Conservation (phyloP, 2,797 vertebrate species). For the Platyrinchus mystaceus region DNA sequence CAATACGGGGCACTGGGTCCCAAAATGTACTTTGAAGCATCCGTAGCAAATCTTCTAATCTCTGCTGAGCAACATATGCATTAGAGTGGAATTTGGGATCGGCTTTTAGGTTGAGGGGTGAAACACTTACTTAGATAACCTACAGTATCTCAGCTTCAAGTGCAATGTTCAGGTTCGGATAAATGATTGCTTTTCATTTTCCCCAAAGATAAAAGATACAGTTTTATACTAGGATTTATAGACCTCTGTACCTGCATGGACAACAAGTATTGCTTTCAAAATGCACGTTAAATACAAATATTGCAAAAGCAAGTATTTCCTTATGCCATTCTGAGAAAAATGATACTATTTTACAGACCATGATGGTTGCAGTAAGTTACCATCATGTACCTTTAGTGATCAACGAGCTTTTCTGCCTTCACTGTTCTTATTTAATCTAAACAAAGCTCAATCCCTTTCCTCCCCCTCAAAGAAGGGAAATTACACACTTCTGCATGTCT, state of each 20-base stretch:
- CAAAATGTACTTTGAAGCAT: conserved; percentile 37
- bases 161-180: conserved; percentile 18
- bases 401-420: neutral
- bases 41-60: conserved; percentile 43
- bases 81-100: conserved; percentile 35
- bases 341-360: neutral
- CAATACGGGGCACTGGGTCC: neutral
- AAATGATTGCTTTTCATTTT: conserved; percentile 53
- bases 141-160: conserved; percentile 13
- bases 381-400: neutral
- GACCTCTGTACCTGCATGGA: neutral
- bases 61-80: conserved; percentile 7
- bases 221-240: neutral
- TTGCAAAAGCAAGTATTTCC: neutral
- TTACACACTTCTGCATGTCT: neutral
- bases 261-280: neutral
- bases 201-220: conserved; percentile 16
- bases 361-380: neutral
- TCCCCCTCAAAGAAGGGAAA: neutral
- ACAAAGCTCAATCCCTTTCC: neutral
- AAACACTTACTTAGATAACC: conserved; percentile 46
- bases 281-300: neutral
- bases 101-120: conserved; percentile 18
- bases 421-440: neutral
- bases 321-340: neutral